phyloP scores from a whole-genome alignment of 2,113 vertebrate species.

The Platycercus adscitus region DNA sequence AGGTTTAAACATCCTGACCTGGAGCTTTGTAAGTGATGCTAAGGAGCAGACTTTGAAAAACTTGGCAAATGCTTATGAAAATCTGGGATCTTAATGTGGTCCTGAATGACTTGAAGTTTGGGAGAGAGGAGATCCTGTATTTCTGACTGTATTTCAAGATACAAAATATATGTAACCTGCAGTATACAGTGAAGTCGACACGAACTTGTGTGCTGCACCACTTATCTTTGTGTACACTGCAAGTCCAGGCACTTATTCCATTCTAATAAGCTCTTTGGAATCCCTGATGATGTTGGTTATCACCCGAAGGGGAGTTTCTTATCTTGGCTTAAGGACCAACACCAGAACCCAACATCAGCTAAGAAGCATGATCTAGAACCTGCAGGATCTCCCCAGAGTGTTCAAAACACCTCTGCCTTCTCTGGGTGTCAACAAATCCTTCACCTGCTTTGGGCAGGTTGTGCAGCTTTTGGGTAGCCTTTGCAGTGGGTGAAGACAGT shows the following conservation, averaged over 20 bases:
- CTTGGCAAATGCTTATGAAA: background rate
- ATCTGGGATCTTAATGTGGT: background rate
- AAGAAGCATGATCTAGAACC: background rate
- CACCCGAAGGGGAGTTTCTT: slow-evolving; percentile 4
- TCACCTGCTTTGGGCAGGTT: background rate
- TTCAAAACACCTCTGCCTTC: background rate
- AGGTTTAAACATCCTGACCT: background rate
- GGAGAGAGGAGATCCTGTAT: background rate
- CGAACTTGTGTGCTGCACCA: background rate
- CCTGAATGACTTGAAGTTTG: background rate
- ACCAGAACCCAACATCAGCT: background rate
- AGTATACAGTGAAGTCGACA: background rate
- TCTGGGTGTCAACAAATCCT: rapidly evolving
- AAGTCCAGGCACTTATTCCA: background rate
- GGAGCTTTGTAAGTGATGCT: background rate
- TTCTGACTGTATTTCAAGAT: background rate
- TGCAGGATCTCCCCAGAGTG: background rate
- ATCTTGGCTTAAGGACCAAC: background rate
- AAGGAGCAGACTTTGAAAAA: background rate
- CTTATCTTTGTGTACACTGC: background rate
- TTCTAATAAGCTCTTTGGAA: background rate
- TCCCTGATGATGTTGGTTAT: background rate
- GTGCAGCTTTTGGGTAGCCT: background rate
- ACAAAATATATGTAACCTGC: background rate
- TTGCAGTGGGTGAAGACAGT: background rate